Conservation (phyloP, 2,888 invertebrate genomes). For the Lissonota sp. region DNA sequence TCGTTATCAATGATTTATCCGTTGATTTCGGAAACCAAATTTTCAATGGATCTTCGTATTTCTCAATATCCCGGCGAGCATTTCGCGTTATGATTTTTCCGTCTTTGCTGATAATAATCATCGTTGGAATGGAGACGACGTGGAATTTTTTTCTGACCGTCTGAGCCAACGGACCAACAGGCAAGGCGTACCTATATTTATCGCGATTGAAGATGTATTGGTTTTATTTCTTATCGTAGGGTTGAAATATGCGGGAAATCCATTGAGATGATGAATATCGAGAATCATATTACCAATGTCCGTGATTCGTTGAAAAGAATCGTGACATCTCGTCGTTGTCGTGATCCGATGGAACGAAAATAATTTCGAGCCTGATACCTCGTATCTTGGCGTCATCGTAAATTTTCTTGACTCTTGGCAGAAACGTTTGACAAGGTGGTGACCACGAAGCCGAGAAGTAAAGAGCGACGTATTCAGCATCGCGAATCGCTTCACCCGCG, state of each 20-base stretch:
- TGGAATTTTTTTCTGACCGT: slow-evolving; percentile 67
- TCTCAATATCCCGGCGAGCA: slow-evolving; percentile 68
- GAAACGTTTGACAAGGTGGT: slow-evolving; percentile 70
- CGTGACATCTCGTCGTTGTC: slow-evolving; percentile 66
- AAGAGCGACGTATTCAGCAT: slow-evolving; percentile 66
- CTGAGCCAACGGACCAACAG: slow-evolving; percentile 61
- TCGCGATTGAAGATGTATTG: background rate
- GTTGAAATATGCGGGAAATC: no score
- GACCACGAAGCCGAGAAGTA: slow-evolving; percentile 75
- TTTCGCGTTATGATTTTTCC: slow-evolving; percentile 65
- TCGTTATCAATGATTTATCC: background rate
- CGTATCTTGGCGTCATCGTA: slow-evolving; percentile 59
- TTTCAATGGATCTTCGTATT: slow-evolving; percentile 57
- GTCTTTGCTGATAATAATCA: slow-evolving; percentile 65
- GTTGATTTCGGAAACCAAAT: slow-evolving; percentile 65
- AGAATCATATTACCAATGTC: slow-evolving; percentile 67
- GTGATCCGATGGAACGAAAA: slow-evolving; percentile 71
- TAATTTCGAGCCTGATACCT: slow-evolving; percentile 67
- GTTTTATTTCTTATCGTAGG: background rate
- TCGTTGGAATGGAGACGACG: slow-evolving; percentile 65
- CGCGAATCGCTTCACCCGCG: slow-evolving; percentile 67
- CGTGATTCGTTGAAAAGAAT: slow-evolving; percentile 68
- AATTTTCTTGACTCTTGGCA: slow-evolving; percentile 65
- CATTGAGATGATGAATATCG: background rate
- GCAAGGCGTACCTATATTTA: slow-evolving; percentile 68